Conservation (phyloP, 2,113 vertebrate species). For the Malaclemys terrapin region DNA sequence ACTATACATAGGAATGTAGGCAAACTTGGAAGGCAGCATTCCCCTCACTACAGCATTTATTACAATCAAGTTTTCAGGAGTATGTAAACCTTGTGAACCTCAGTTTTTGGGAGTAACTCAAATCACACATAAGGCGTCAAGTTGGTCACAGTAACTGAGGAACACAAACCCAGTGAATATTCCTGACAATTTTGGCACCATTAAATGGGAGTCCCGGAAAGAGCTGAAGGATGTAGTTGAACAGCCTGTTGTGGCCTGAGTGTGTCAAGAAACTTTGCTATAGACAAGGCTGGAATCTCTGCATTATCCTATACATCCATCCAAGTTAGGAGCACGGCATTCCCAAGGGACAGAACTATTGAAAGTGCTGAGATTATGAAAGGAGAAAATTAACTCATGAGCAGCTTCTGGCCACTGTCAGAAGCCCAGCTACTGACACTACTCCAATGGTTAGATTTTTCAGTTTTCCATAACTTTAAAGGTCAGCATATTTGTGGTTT, state of each 20-base stretch:
- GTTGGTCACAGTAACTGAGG: background rate
- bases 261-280: background rate
- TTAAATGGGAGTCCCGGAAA: background rate
- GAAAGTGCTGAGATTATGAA: background rate
- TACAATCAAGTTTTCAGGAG: background rate
- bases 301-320: background rate
- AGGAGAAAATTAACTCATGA: background rate
- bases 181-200: background rate
- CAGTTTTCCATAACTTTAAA: background rate
- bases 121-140: rapidly evolving
- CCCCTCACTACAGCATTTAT: rapidly evolving
- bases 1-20: background rate
- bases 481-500: background rate
- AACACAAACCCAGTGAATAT: background rate
- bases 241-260: background rate
- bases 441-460: background rate
- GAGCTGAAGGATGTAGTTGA: background rate
- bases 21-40: background rate
- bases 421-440: background rate
- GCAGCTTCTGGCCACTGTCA: background rate
- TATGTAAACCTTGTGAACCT: background rate
- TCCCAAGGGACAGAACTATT: background rate
- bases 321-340: background rate
- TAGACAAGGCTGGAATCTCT: background rate
- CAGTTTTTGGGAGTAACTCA: background rate